Conservation (phyloP, 2,888 invertebrate genomes). For the Tromatobia lineatoria region DNA sequence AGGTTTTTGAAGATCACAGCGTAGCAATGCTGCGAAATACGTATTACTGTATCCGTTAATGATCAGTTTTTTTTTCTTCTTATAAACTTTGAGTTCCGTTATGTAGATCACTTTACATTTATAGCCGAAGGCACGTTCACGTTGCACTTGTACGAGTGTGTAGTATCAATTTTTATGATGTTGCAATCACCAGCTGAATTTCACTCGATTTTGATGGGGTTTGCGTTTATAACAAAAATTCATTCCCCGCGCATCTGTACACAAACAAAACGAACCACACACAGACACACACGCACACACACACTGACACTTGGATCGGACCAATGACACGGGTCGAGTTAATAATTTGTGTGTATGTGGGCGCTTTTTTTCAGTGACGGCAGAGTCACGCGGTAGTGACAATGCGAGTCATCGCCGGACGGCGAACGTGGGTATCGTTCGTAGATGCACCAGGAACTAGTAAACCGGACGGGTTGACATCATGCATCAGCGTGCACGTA, state of each 20-base stretch:
- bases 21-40: background rate
- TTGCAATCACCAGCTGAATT: background rate
- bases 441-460: conserved; percentile 16
- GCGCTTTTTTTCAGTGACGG: background rate
- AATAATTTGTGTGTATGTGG: conserved; percentile 2
- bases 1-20: conserved; percentile 11
- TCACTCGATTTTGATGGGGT: background rate
- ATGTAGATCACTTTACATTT: background rate
- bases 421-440: background rate
- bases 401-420: conserved; percentile 5
- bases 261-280: conserved; percentile 27
- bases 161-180: background rate
- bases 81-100: background rate
- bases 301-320: background rate
- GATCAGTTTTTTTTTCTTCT: background rate
- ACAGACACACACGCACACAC: conserved; percentile 6
- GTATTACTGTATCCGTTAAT: background rate
- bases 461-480: conserved; percentile 41
- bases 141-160: background rate
- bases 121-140: conserved; percentile 15
- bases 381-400: background rate
- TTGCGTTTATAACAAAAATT: background rate
- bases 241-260: conserved; percentile 10
- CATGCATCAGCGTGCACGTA: conserved; percentile 24
- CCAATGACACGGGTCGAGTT: background rate